phyloP scores from a whole-genome alignment of 2,888 invertebrate genomes.

The Diploptera punctata region DNA sequence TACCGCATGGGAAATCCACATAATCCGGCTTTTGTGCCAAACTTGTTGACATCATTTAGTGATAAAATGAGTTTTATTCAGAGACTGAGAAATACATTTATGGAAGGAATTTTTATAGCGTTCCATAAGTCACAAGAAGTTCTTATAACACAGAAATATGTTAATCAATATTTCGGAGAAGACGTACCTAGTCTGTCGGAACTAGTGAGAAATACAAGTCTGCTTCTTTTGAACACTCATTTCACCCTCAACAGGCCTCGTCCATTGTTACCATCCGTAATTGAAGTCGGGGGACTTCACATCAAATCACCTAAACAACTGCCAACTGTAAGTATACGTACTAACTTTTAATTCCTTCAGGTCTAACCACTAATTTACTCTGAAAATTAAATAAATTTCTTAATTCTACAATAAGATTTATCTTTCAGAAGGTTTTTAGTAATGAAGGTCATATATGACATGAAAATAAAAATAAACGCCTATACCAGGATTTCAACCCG shows the following conservation, averaged over 20 bases:
- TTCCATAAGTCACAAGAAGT: slow-evolving; percentile 49
- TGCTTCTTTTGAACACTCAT: slow-evolving; percentile 67
- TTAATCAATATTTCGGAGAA: slow-evolving; percentile 46
- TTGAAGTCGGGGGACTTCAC: slow-evolving; percentile 35
- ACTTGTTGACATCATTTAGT: slow-evolving; percentile 51
- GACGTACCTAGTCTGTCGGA: slow-evolving; percentile 61
- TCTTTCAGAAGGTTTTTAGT: no score
- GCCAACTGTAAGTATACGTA: slow-evolving; percentile 30
- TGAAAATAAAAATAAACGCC: no score
- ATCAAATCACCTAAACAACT: slow-evolving; percentile 25
- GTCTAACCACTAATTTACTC: no score
- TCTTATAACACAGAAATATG: slow-evolving; percentile 26
- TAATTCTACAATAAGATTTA: no score
- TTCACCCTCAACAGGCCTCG: slow-evolving; percentile 61
- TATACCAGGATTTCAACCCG: no score
- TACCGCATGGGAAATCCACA: slow-evolving; percentile 63
- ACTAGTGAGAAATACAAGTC: slow-evolving; percentile 61
- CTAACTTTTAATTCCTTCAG: no score
- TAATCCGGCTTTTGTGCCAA: slow-evolving; percentile 64
- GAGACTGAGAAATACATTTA: slow-evolving; percentile 21
- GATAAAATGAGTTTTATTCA: slow-evolving; percentile 32
- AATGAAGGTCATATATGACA: no score
- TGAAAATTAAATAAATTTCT: no score
- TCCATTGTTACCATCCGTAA: slow-evolving; percentile 45
- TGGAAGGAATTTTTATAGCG: slow-evolving; percentile 43